Base-by-base conservation (phyloP, 2,113 vertebrate species). In the Dolichallabes microphthalmus region DNA sequence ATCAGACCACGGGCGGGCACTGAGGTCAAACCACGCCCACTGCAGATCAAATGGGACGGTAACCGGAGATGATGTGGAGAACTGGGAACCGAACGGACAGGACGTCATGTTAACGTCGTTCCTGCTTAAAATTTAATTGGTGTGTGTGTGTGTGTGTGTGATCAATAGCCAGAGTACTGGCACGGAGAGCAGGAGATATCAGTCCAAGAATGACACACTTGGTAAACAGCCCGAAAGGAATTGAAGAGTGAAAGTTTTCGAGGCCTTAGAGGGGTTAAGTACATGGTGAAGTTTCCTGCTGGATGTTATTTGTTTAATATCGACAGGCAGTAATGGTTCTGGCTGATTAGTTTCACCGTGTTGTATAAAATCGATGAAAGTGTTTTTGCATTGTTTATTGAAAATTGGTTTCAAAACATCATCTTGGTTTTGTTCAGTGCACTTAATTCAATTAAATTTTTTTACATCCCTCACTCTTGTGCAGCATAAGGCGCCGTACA, bases 1-100 rank as follows among this genome's bases (percentile, higher is more conserved):
- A 82, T 74, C 85, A 76, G 85, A 86, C 69, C 85, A 25, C 85
- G 71, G 45, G 84, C 77, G 35, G 73, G n/a, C 50, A 20, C 69
- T 61, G 60, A 25, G 69, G 85, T 80, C 85, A 76, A 76, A 52
- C 22, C 69, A 19, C 60, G 27, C 71, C 60, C 55, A 52, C 3
- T 73, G 50, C 27, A 60, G 79, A 82, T 57, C 69, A 82, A 82
- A 82, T 76, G 22, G 35, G 57, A 81, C 50, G 17, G 20, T 63
- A 86, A 86, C 68, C 64, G 27, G 45, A 82, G 45, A 69, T 7
- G 79, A 82, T 81, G 55, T 52, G 77, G 50, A 68, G 61, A 58
- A 55, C 69, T 22, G 45, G 15, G 52, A 20, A 45, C 79, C 69
- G 64, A 81, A 74, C 50, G 35, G 66, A 25, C n/a, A 77, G 75